Evolutionary conservation across 2,888 invertebrate genomes (phyloP), one percentile per base, ranked within the genome.

Genomic region (Caenorhabditis sp.): DNA sequence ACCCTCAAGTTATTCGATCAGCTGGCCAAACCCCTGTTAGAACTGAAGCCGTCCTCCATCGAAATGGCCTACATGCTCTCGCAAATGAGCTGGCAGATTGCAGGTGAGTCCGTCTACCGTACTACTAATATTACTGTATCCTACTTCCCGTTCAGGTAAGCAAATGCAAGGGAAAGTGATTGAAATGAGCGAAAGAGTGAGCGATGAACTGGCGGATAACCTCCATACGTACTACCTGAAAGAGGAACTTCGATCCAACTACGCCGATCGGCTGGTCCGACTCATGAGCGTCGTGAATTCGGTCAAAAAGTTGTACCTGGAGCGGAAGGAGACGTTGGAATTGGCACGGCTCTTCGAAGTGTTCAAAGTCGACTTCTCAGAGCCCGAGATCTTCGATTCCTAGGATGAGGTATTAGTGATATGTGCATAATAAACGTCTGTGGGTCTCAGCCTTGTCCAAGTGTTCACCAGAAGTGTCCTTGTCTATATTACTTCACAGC

Each of bases 291-390:
- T 82, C 32, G 76, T 82, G 17, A 79, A 79, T 43, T 62, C 79
- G 5, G 65, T 81, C 5, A 78, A 75, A 59, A 70, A 73, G 32
- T 75, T 81, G 35, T 81, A 81, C 9, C 48, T 56, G 62, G 74
- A 81, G 43, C 43, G 78, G 15, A 61, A 55, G 35, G 66, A 78
- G 26, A 70, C 78, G 20, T 61, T 83, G 72, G 81, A 83, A 35
- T 55, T 81, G 53, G 80, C 77, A 2, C 26, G 79, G 26, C 56
- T 83, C 22, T 81, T 83, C 37, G 83, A 83, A 27, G 72, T 83
- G 11, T 81, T 83, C 52, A 81, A 81, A 58, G 72, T 81, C 15
- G 79, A 79, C 20, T 58, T 81, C 15, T 66, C 65, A 2, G 82
- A 80, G 9, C 66, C 74, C 9, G 75, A 71, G 32, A 72, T 70